Percentiles rank a stretch among this genome's conserved stretches.
These are phyloP conservation scores for Pantherophis alleghaniensis DNA, from an alignment of 2,797 vertebrate species.

Conservation along the genomic window DNA sequence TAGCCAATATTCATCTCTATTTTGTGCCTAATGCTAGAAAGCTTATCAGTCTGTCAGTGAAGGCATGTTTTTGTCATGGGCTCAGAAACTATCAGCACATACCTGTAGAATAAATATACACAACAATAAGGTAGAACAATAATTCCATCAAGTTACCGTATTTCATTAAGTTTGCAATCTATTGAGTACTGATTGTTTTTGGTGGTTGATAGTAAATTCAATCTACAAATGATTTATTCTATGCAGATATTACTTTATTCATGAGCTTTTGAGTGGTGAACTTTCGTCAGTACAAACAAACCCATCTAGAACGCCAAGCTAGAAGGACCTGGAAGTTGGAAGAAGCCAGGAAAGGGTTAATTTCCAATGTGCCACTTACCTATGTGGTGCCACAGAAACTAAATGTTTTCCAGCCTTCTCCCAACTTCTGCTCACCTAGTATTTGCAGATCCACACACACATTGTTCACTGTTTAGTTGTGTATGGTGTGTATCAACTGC, in stretches of 20 bases:
- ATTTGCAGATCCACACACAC: background rate
- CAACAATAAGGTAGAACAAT: background rate
- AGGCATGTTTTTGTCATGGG: background rate
- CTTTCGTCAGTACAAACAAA: background rate
- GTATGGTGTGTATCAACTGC: background rate
- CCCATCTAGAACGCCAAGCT: background rate
- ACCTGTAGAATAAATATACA: background rate
- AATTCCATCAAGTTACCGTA: background rate
- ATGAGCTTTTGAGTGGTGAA: background rate
- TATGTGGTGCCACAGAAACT: background rate
- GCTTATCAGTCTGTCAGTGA: background rate
- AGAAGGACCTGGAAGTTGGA: background rate
- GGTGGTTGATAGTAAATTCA: background rate
- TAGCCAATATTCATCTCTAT: background rate
- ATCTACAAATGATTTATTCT: background rate
- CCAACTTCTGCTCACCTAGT: background rate
- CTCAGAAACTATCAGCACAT: accelerated
- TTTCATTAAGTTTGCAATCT: background rate
- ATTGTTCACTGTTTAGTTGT: background rate
- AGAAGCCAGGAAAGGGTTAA: background rate
- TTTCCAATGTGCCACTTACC: background rate
- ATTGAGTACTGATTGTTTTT: conserved; percentile 8
- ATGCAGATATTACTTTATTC: background rate
- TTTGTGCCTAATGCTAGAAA: accelerated
- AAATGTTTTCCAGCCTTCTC: background rate